Evolutionary conservation across 2,113 vertebrate species (phyloP).

Genomic region (Crypturellus undulatus): DNA sequence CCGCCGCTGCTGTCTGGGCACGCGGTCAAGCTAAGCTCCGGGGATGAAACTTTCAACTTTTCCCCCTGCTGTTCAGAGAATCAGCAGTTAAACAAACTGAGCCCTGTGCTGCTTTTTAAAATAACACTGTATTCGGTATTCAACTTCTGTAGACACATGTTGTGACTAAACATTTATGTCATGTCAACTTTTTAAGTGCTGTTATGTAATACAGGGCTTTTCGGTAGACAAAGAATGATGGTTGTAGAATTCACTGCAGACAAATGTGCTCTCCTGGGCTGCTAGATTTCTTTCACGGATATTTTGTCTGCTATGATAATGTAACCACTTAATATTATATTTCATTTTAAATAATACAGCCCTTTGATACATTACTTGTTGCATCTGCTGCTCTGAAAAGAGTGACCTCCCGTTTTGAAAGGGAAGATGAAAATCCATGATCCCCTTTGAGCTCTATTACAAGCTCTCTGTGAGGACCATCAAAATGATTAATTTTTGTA

Average conservation of each 20-base stretch:
- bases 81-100: not conserved
- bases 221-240: not conserved
- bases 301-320: not conserved
- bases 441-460: not conserved
- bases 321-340: not conserved
- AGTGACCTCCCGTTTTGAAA: not conserved
- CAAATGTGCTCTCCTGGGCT: not conserved
- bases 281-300: not conserved
- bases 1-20: not conserved
- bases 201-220: slow-evolving; percentile 32
- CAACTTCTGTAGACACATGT: not conserved
- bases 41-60: not conserved
- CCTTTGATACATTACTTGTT: not conserved
- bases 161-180: slow-evolving; percentile 38
- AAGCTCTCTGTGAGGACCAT: not conserved
- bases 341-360: not conserved
- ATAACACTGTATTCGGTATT: not conserved
- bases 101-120: not conserved
- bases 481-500: not conserved
- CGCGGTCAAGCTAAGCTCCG: not conserved
- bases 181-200: slow-evolving; percentile 39
- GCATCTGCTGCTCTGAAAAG: not conserved
- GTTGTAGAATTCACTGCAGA: not conserved
- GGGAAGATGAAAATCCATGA: not conserved
- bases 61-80: not conserved